Conservation (phyloP, 2,888 invertebrate species). For the Caenorhabditis japonica region DNA sequence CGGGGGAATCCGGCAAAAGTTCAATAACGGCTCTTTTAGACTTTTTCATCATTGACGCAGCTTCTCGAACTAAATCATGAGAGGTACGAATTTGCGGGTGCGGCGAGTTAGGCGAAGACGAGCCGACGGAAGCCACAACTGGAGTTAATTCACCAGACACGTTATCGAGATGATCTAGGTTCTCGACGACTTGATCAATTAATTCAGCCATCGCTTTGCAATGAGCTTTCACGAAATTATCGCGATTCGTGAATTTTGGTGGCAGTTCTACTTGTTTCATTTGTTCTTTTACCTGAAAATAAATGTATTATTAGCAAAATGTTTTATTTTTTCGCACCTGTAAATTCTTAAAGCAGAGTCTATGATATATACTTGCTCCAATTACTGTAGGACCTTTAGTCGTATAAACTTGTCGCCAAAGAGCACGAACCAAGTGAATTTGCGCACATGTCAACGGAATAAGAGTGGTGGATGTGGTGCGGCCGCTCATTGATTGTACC, state of each 20-base stretch:
- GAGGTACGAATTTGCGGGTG: too few relatives aligned
- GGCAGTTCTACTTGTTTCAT: constrained; percentile 71
- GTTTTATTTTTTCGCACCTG: background rate
- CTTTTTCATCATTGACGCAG: too few relatives aligned
- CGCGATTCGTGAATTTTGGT: constrained; percentile 71
- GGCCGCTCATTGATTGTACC: constrained; percentile 62
- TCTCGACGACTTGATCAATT: constrained; percentile 75
- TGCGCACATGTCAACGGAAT: constrained; percentile 75
- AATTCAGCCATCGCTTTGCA: constrained; percentile 73
- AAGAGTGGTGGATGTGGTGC: constrained; percentile 72
- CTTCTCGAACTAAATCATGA: too few relatives aligned
- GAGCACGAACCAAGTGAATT: constrained; percentile 73
- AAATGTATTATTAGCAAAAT: background rate
- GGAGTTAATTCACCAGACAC: constrained; percentile 67
- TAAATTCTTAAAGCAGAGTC: constrained; percentile 74
- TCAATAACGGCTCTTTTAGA: too few relatives aligned
- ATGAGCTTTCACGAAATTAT: constrained; percentile 73
- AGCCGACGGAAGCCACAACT: too few relatives aligned
- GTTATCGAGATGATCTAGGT: constrained; percentile 72
- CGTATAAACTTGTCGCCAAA: constrained; percentile 65
- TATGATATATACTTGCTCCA: constrained; percentile 74
- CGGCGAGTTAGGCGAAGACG: too few relatives aligned
- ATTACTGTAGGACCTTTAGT: constrained; percentile 76
- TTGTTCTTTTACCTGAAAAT: constrained; percentile 70
- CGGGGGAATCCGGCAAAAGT: too few relatives aligned